Evolutionary conservation across 2,888 invertebrate genomes (phyloP), one percentile per base, ranked within the genome.

Genomic region (Periphyllus acericola): DNA sequence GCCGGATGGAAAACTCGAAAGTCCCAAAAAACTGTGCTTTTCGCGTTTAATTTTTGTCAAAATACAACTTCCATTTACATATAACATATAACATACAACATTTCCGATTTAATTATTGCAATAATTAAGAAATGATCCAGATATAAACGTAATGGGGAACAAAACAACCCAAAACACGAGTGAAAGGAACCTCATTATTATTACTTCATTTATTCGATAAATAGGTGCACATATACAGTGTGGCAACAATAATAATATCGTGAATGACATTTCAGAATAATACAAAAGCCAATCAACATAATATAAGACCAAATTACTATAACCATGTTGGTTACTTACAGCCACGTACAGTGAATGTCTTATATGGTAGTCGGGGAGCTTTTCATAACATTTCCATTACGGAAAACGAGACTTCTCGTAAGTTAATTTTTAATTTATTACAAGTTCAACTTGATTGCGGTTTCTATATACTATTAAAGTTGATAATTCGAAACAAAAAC

Each of bases 261-360:
- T 52, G 71, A 71, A 82, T 72, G 52, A 72, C 82, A 72, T 74
- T 29, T 60, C 29, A 36, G 11, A 36, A 29, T 40, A 36, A 83
- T 5, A 74, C 74, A 74, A 83, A 75, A 19, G 74, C 83, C 71
- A 83, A 83, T 83, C 29, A 83, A 55, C 60, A 36, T 40, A 19
- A 72, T 25, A 71, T 71, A 74, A 83, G 29, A 36, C n/a, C 0
- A 55, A 4, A 6, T 60, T 25, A 25, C 21, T 60, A 60, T 60
- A 74, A 74, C 55, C 55, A 9, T 83, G 36, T 21, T 46, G n/a
- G 32, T 60, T 5, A 29, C 55, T 52, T 71, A 46, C 4, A 71
- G 29, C 74, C 9, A 74, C 60, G 36, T 52, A 29, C 21, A 55
- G 3, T 55, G 0, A 25, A 11, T 14, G 60, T 60, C 60, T 1